A percentile compares a stretch with the other conserved stretches of the same genome.
These are phyloP conservation scores for Ceuthmochares aereus DNA, from an alignment of 2,113 vertebrate genomes.

Conservation along the genomic window DNA sequence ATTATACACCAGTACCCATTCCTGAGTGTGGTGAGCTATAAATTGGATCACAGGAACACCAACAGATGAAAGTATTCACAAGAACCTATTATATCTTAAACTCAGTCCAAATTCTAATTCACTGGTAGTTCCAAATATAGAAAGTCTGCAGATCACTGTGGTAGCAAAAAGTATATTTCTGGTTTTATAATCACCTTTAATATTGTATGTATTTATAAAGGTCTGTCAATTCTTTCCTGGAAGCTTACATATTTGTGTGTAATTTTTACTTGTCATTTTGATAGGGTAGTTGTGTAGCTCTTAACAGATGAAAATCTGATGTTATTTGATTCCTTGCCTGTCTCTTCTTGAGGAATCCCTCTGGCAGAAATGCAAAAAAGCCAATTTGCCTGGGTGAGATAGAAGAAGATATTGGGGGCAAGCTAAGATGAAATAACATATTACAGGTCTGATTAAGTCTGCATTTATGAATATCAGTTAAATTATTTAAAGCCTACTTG, in stretches of 20 bases:
- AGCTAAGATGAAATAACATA: not conserved
- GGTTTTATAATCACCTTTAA: not conserved
- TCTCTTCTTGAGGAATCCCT: not conserved
- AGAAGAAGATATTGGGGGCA: not conserved
- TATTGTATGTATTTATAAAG: not conserved
- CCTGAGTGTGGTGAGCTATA: not conserved
- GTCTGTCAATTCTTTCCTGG: not conserved
- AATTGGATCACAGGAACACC: not conserved
- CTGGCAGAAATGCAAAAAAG: not conserved
- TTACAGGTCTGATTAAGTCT: not conserved
- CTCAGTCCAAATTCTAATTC: not conserved
- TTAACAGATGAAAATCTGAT: not conserved
- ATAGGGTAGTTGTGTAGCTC: not conserved
- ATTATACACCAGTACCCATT: not conserved
- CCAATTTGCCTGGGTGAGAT: not conserved
- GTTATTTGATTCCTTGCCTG: not conserved
- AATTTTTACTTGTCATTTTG: not conserved
- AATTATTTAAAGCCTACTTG: not conserved
- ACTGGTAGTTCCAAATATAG: not conserved
- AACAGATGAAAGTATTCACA: not conserved
- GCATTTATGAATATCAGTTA: not conserved
- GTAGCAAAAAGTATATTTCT: not conserved
- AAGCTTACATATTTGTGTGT: not conserved
- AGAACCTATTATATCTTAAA: not conserved
- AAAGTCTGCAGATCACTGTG: not conserved